Evolutionary conservation across 2,113 vertebrate genomes (phyloP), one percentile per base, ranked within the genome.

Genomic region (Psilopsiagon aymara): DNA sequence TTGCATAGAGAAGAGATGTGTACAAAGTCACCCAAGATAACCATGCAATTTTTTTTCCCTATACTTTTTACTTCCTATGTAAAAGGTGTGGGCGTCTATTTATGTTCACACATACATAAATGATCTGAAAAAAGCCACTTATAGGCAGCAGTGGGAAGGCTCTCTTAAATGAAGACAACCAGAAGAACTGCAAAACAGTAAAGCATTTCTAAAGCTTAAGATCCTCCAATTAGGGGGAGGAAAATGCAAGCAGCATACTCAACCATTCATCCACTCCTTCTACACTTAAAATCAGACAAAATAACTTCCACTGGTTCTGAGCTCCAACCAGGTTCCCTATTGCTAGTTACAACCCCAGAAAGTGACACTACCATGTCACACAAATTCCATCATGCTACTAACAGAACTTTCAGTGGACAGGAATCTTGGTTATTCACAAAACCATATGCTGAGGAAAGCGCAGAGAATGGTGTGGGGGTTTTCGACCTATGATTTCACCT

Each of bases 101-200:
- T 94, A 88, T n/a, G 20, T 74, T 94, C 86, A 90, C 85, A 90
- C 60, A 81, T 41, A 59, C 24, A 92, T 41, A 92, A 90, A 90
- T 13, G 15, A 82, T 95, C 78, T 90, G 69, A 82, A 91, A 95
- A 90, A 90, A 97, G 35, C 28, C 85, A 83, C 46, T 89, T 88
- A 74, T 1, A 91, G 71, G 70, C 53, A 94, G 89, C 71, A 95
- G 85, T 63, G 24, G 57, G 85, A 95, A 6, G 46, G 35, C 12
- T 70, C 59, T 94, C 75, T 81, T 57, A 88, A 91, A 85, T 29
- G 13, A 91, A 35, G 35, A 84, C 17, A 80, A 81, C 25, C 25
- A 35, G 46, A 74, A 92, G 73, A 68, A 75, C 9, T 64, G 49
- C 37, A 28, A 84, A 82, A 76, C n/a, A 82, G 28, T 46, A 63